A percentile compares a stretch with the other conserved stretches of the same genome.
phyloP scores from a whole-genome alignment of 2,888 invertebrate genomes.

The Gari tellinella region DNA sequence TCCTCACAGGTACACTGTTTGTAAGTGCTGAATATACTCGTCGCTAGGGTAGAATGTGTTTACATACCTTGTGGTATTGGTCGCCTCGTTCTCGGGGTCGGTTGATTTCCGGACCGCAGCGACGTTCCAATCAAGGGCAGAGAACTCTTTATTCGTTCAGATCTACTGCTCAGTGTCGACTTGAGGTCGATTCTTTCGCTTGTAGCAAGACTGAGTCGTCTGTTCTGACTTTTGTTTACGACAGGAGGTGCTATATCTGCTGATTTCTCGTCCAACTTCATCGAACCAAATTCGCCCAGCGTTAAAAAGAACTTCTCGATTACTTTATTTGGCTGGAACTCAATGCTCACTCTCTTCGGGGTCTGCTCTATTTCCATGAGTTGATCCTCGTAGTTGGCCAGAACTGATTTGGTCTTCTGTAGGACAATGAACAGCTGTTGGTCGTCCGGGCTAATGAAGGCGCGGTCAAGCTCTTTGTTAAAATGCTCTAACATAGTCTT shows the following conservation, averaged over 20 bases:
- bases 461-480: constrained; percentile 42
- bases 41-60: too few species aligned
- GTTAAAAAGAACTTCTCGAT: constrained; percentile 53
- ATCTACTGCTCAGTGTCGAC: constrained; percentile 7
- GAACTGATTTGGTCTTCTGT: constrained; percentile 37
- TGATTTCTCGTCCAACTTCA: constrained; percentile 33
- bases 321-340: constrained; percentile 37
- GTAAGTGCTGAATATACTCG: too few species aligned
- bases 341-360: constrained; percentile 34
- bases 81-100: constrained; percentile 9
- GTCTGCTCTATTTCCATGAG: constrained; percentile 33
- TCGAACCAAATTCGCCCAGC: constrained; percentile 39
- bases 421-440: constrained; percentile 33
- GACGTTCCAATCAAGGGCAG: constrained; percentile 8
- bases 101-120: too few species aligned
- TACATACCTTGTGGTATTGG: constrained; percentile 15
- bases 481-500: constrained; percentile 37
- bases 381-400: constrained; percentile 37
- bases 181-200: constrained; percentile 15
- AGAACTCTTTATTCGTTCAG: constrained; percentile 2
- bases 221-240: constrained; percentile 8
- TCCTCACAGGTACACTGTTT: too few species aligned
- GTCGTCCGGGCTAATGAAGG: constrained; percentile 42
- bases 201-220: constrained; percentile 15
- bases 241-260: constrained; percentile 13